phyloP scores from a whole-genome alignment of 2,888 invertebrate genomes.

The Smittia aterrima region DNA sequence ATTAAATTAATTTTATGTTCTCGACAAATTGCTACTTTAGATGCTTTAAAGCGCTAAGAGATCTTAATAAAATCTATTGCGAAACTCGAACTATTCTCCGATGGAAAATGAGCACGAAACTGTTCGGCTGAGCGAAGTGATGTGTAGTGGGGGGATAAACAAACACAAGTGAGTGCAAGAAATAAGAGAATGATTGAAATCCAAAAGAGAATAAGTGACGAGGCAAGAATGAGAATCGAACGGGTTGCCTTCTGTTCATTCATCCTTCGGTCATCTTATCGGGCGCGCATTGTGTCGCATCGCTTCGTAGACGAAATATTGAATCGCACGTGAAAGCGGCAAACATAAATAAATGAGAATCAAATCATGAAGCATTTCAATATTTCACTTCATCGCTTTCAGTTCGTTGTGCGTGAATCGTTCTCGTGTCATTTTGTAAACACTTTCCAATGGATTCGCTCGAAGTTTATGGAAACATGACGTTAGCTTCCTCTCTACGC shows the following conservation, averaged over 20 bases:
- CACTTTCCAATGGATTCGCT: not conserved
- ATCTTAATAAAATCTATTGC: not conserved
- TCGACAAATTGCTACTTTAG: too few relatives aligned
- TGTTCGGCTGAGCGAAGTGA: not conserved
- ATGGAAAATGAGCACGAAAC: not conserved
- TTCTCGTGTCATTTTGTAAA: not conserved
- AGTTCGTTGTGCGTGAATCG: not conserved
- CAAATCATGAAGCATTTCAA: too few relatives aligned
- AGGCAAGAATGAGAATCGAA: not conserved
- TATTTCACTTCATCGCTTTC: too few relatives aligned
- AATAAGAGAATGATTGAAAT: slow-evolving; percentile 12
- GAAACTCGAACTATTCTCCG: not conserved
- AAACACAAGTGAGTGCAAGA: not conserved
- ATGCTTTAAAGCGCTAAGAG: not conserved
- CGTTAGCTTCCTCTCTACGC: not conserved
- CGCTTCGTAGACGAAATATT: not conserved
- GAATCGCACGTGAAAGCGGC: too few relatives aligned
- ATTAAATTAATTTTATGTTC: too few relatives aligned
- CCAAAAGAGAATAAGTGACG: slow-evolving; percentile 4
- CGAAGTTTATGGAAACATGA: not conserved
- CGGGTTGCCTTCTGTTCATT: not conserved
- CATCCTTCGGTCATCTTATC: not conserved
- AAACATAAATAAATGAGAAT: too few relatives aligned
- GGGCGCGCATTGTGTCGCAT: not conserved
- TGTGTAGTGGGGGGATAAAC: not conserved